Evolutionary conservation across 2,797 vertebrate genomes (phyloP).

Genomic region (Morus bassanus): DNA sequence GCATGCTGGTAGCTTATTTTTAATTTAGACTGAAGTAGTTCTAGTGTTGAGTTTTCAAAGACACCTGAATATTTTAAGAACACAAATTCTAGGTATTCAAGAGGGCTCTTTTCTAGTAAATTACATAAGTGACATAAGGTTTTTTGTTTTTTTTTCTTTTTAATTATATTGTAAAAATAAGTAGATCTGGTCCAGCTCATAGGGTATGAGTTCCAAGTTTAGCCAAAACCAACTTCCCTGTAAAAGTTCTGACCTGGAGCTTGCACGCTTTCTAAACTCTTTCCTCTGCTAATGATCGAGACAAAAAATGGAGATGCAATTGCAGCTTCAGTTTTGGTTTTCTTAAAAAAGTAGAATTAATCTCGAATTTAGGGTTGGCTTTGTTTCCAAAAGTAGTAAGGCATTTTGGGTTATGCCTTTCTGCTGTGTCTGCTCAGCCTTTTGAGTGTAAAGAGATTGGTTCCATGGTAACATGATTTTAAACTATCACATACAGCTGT

Average conservation of each 20-base stretch:
- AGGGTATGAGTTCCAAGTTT: neutral
- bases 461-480: neutral
- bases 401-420: neutral
- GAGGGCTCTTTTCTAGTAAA: neutral
- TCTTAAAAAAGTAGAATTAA: neutral
- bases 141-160: neutral
- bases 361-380: neutral
- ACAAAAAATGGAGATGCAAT: neutral
- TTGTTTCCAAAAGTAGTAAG: neutral
- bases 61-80: neutral
- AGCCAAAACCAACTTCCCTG: neutral
- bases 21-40: neutral
- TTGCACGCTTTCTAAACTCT: neutral
- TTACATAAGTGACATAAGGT: fast-evolving
- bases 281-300: neutral
- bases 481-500: neutral
- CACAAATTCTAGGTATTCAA: neutral
- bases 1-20: neutral
- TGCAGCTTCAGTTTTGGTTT: neutral
- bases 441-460: neutral
- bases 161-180: neutral
- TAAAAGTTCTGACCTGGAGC: neutral
- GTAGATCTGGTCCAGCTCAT: neutral
- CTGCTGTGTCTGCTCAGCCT: neutral
- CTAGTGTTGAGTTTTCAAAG: neutral